Evolutionary conservation across 2,113 vertebrate genomes (phyloP), one percentile per base, ranked within the genome.

Genomic region (Cyanoliseus patagonus): DNA sequence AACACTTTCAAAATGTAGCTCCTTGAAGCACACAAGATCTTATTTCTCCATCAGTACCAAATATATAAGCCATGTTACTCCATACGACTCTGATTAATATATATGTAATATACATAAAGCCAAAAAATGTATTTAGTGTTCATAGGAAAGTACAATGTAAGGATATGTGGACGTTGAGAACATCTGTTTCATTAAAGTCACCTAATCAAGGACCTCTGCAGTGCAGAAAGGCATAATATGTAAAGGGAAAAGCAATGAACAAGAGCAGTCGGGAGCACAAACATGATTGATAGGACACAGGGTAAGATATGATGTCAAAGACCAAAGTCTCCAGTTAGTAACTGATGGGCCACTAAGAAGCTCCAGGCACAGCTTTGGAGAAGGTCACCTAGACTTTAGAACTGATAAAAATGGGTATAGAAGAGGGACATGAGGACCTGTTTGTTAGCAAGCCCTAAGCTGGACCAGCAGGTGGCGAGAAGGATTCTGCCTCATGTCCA

Each of bases 181-280:
- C 5, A 49, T 39, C 46, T 87, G 22, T 31, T 76, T 88, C 57
- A 30, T 59, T 59, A 82, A 64, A 39, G 33, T 86, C 27, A 83
- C 27, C 8, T 27, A 61, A 2, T 22, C 23, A 69, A 76, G 12
- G 13, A 62, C 10, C 15, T 78, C 53, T 47, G 30, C 31, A 61
- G 3, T 31, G 42, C 9, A 85, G 37, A 83, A 55, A 3, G 6
- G 4, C 17, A n/a, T 12, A 51, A n/a, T 42, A 39, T 42, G 8
- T 90, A 37, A 72, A 79, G 37, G 22, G 0, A 0, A 10, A 64
- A 83, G 15, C 20, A 68, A 63, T 14, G 24, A 90, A 39, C 22
- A 80, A 27, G n/a, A 61, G 9, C 23, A 55, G n/a, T 3, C 0
- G 0, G 25, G 59, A 25, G 68, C 3, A 35, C 7, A 85, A 49